These are phyloP conservation scores for Piscicola geometra DNA, from an alignment of 2,888 invertebrate species.

Conservation along the genomic window DNA sequence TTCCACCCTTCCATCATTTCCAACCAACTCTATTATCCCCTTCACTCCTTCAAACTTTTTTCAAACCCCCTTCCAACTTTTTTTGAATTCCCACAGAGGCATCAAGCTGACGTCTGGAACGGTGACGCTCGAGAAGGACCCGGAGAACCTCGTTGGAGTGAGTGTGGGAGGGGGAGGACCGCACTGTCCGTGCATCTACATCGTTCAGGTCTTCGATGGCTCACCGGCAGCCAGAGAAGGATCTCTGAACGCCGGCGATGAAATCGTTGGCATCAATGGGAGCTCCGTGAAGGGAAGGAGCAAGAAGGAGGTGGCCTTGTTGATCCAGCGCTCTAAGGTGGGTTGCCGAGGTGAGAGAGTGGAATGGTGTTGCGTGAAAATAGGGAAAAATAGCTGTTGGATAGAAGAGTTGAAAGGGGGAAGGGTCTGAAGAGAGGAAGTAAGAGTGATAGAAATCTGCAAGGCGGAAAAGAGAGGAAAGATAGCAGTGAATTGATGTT, in stretches of 20 bases:
- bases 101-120: slow-evolving; percentile 94
- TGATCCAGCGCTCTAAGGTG: slow-evolving; percentile 88
- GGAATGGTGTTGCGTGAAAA: not conserved
- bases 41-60: too few species aligned
- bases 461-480: too few species aligned
- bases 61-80: too few species aligned
- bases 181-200: slow-evolving; percentile 91
- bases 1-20: too few species aligned
- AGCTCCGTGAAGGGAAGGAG: slow-evolving; percentile 86
- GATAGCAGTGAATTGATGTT: too few species aligned
- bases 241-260: slow-evolving; percentile 91
- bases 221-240: slow-evolving; percentile 91
- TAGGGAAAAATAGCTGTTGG: too few species aligned
- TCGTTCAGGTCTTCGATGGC: slow-evolving; percentile 88
- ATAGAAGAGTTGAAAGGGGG: too few species aligned
- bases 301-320: slow-evolving; percentile 96
- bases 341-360: not conserved
- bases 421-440: not conserved
- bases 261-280: slow-evolving; percentile 87
- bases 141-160: slow-evolving; percentile 86
- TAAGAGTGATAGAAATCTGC: too few species aligned
- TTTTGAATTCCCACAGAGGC: slow-evolving; percentile 66
- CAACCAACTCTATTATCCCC: too few species aligned
- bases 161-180: slow-evolving; percentile 84
- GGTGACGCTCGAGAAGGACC: slow-evolving; percentile 82